These are phyloP conservation scores for Argya squamiceps DNA, from an alignment of 2,797 vertebrate species.

Conservation along the genomic window DNA sequence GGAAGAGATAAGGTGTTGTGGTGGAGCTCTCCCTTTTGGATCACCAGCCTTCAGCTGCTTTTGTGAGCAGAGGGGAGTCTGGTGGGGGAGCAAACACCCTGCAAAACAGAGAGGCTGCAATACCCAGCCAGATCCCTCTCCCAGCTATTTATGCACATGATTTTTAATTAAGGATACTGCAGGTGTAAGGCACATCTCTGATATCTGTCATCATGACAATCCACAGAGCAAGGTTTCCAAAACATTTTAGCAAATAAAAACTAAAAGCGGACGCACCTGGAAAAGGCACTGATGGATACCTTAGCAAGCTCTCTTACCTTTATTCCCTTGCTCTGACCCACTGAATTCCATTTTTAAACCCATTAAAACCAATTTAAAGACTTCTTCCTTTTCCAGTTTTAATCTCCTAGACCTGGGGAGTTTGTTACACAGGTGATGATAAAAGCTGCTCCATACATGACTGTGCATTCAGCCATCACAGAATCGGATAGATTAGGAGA, in stretches of 20 bases:
- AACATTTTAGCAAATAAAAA: not conserved
- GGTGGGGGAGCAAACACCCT: not conserved
- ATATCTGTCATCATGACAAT: not conserved
- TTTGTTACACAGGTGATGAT: conserved; percentile 16
- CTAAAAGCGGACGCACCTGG: not conserved
- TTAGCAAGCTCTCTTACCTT: not conserved
- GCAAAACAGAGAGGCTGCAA: not conserved
- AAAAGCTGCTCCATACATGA: conserved; percentile 25
- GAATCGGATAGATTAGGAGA: not conserved
- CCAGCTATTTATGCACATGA: not conserved
- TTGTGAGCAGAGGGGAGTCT: not conserved
- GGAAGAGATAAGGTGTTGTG: not conserved
- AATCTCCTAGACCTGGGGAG: not conserved
- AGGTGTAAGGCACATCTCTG: not conserved
- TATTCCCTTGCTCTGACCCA: not conserved
- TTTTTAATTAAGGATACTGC: not conserved
- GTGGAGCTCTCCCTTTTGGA: not conserved
- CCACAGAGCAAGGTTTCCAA: not conserved
- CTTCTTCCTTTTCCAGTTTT: not conserved
- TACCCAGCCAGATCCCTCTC: not conserved
- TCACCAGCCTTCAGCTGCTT: not conserved
- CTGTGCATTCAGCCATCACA: not conserved
- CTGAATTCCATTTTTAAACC: conserved; percentile 6
- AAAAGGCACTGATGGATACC: not conserved
- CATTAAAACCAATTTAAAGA: conserved; percentile 32